Base-by-base conservation (phyloP, 2,888 invertebrate genomes). In the Chaitophorus viminalis region DNA sequence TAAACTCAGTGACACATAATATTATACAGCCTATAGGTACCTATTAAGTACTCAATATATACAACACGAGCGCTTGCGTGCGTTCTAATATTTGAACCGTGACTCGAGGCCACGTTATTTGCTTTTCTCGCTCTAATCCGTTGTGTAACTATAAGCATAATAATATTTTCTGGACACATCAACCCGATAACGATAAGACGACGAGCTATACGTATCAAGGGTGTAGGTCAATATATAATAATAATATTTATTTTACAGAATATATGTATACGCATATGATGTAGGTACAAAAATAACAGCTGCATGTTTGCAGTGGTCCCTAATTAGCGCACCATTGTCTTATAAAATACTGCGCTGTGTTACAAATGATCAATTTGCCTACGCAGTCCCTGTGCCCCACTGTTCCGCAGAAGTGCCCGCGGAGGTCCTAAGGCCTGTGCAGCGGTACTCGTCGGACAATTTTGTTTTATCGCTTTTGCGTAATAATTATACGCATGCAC, bases 311-410 rank as follows among this genome's bases (percentile, higher is more conserved):
- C 29, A 11, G n/a, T n/a, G 81, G 70, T 33, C 21, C 25, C 52
- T 82, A 33, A 72, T 82, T 72, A 82, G 36, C 21, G 68, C 21
- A 4, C 72, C 33, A 72, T 82, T 82, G 82, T 82, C 31, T 70
- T 8, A 29, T 25, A 46, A 52, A 9, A 1, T n/a, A 46, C 11
- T 46, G 60, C 31, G 6, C 46, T 2, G 11, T 46, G 46, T 46
- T 46, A 82, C 52, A 72, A 54, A 82, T 46, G 82, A 52, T 72
- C 52, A 4, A 82, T 72, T 82, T 82, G 52, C 82, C 72, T 82
- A 82, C 68, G 17, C 46, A 46, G 81, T 81, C 68, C 81, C 70
- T 81, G 70, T 81, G 31, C 68, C n/a, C 21, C 60, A 60, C 31
- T 60, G 8, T 25, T 60, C 3, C 25, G n/a, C n/a, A n/a, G n/a